phyloP scores from a whole-genome alignment of 2,797 vertebrate species.

The Apogon talboti region DNA sequence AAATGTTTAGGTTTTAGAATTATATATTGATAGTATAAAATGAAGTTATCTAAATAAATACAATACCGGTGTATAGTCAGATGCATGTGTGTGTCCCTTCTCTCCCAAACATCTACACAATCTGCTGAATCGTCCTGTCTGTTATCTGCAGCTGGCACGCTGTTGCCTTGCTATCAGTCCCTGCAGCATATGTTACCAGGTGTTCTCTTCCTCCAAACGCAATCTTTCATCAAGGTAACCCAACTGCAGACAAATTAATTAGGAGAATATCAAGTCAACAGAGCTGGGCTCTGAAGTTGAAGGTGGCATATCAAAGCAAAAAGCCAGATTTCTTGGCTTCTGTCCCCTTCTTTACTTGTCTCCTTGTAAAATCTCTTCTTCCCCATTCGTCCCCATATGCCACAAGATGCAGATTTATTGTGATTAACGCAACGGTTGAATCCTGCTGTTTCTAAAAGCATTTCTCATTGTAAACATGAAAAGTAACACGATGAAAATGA shows the following conservation, averaged over 20 bases:
- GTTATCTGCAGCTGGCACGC: constrained; percentile 74
- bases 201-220: constrained; percentile 75
- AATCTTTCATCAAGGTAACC: constrained; percentile 77
- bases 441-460: neutral
- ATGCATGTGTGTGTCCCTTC: constrained; percentile 6
- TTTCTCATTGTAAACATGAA: neutral
- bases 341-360: constrained; percentile 37
- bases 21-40: neutral
- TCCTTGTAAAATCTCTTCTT: constrained; percentile 26
- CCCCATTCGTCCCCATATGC: neutral
- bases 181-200: constrained; percentile 82
- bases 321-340: constrained; percentile 67
- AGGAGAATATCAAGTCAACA: constrained; percentile 73
- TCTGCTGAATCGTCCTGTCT: constrained; percentile 73
- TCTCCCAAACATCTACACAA: constrained; percentile 51
- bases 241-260: constrained; percentile 79
- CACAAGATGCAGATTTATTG: neutral
- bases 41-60: constrained; percentile 28
- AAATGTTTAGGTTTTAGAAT: too few relatives aligned
- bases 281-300: constrained; percentile 60
- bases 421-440: neutral
- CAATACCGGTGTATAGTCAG: constrained; percentile 1
- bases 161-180: constrained; percentile 69
- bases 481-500: neutral
- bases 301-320: constrained; percentile 70